phyloP scores from a whole-genome alignment of 2,888 invertebrate species.

The Neoitamus cyanurus region DNA sequence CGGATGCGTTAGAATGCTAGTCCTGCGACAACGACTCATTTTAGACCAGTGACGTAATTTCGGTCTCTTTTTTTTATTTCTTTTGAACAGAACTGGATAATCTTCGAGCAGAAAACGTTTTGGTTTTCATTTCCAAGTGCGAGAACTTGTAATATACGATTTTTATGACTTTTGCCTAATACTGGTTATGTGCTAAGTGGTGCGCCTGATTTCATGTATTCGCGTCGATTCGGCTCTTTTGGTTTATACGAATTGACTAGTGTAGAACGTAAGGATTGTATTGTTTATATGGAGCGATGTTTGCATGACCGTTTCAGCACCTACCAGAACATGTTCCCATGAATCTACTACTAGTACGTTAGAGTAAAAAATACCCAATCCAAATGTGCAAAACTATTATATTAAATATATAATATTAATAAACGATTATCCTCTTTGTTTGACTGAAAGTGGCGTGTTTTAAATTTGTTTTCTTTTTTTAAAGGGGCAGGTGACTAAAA shows the following conservation, averaged over 20 bases:
- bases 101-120: neutral
- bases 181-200: neutral
- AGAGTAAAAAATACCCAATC: neutral
- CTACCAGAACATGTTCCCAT: neutral
- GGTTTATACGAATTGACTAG: neutral
- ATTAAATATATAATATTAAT: conserved; percentile 23
- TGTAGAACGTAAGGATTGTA: neutral
- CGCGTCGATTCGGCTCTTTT: neutral
- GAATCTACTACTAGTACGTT: neutral
- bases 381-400: conserved; percentile 30
- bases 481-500: too few species aligned
- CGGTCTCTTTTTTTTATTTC: neutral
- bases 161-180: conserved; percentile 9
- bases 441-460: neutral
- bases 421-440: neutral
- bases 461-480: neutral
- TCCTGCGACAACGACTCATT: neutral
- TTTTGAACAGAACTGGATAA: conserved; percentile 4
- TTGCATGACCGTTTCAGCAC: conserved; percentile 22
- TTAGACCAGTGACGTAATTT: conserved; percentile 31
- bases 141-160: neutral
- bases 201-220: neutral
- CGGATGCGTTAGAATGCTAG: conserved; percentile 81
- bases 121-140: conserved; percentile 7
- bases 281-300: neutral